A percentile compares a stretch with the other conserved stretches of the same genome.
Evolutionary conservation across 2,797 vertebrate species (phyloP).

Genomic region (Mormyrus proboscirostris): DNA sequence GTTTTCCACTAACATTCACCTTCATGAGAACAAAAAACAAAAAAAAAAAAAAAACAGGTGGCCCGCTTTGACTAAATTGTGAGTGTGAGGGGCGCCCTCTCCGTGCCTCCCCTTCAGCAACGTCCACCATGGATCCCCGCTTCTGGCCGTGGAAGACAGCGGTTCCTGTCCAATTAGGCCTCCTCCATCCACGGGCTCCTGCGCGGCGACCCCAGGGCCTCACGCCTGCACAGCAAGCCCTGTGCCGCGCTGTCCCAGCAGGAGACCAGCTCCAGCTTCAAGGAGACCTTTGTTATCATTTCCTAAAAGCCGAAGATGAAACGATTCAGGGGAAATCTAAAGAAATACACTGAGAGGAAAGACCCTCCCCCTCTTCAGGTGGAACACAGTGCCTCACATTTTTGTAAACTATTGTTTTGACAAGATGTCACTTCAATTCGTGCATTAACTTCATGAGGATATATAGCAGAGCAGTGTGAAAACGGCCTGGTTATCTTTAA

Average conservation of each 20-base stretch:
- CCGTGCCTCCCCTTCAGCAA: not conserved
- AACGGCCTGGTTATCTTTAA: conserved; percentile 88
- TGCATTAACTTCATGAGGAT: conserved; percentile 72
- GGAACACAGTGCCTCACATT: conserved; percentile 70
- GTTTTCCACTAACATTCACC: not conserved
- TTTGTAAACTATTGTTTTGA: conserved; percentile 84
- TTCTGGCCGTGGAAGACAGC: not conserved
- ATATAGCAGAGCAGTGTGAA: conserved; percentile 69
- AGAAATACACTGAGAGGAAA: conserved; percentile 20
- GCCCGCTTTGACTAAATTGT: not conserved
- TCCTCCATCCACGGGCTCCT: not conserved
- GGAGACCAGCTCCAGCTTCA: conserved; percentile 7
- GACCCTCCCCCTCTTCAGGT: conserved; percentile 51
- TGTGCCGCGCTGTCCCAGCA: not conserved
- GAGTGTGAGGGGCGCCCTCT: not conserved
- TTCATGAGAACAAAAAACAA: not conserved
- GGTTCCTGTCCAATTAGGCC: conserved; percentile 1
- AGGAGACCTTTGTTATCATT: conserved; percentile 10
- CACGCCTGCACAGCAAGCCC: not conserved
- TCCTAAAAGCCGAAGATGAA: conserved; percentile 16
- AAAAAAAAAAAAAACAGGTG: not conserved
- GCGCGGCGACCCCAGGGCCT: not conserved
- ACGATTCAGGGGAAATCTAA: not conserved
- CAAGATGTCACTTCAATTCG: conserved; percentile 97
- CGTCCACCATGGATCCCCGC: not conserved